Base-by-base conservation (phyloP, 2,113 vertebrate species). In the Otolemur garnettii region DNA sequence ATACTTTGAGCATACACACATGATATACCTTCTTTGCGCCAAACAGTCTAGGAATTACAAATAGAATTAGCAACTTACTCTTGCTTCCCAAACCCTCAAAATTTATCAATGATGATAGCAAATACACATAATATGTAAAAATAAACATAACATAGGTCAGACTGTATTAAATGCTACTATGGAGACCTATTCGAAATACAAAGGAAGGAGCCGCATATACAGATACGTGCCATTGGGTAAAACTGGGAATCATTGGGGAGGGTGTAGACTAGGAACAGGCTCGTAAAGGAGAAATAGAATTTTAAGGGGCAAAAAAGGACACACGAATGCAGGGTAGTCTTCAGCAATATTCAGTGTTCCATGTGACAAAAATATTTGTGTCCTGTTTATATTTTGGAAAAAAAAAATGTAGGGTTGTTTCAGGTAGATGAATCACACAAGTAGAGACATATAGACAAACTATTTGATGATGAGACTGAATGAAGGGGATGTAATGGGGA, bases 181-280 rank as follows among this genome's bases (percentile, higher is more conserved):
- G 38, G 22, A 93, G 28, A 77, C 10, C 18, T 60, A n/a, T 8
- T 9, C 85, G 21, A 88, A 75, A 42, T 57, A 45, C 5, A 35
- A 24, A 68, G 42, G 42, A 62, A 14, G 2, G 30, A 38, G 6
- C 17, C 21, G 24, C 30, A 30, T 55, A 9, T 55, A 55, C 30
- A 33, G 62, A 15, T 42, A 1, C 13, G 42, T 68, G 14, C 5
- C 71, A 35, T 2, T 68, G 0, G 15, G 0, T 1, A 57, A 26
- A 42, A 68, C 5, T 17, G 6, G 15, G 18, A 55, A n/a, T 50
- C 5, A 1, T 82, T 33, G 87, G 14, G 30, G 68, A 91, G 4
- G 2, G 60, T 68, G 2, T 53, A 10, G 30, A 12, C 55, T 66
- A 5, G 30, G 15, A 50, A 88, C 21, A 77, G 38, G 2, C 64